A percentile compares a stretch with the other conserved stretches of the same genome.
Evolutionary conservation across 1,140 invertebrate genomes (phyloP).

Genomic region (Phocides pigmalion): DNA sequence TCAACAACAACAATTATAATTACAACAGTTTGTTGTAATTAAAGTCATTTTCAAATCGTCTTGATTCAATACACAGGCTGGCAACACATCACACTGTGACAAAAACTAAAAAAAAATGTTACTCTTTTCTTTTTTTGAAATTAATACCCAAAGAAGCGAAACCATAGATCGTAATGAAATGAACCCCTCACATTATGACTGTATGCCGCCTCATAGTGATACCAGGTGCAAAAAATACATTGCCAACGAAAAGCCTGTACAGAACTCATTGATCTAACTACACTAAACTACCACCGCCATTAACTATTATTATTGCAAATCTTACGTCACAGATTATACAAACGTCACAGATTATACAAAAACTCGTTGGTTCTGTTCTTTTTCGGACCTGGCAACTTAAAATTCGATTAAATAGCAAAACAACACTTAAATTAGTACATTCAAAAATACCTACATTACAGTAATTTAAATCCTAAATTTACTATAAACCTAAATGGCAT

Average conservation of each 20-base stretch:
- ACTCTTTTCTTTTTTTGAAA: not conserved
- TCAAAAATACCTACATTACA: not conserved
- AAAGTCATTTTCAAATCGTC: conserved; percentile 16
- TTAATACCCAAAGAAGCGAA: not conserved
- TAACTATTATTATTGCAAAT: conserved; percentile 39
- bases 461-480: no score
- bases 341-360: conserved; percentile 35
- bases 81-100: conserved; percentile 24
- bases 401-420: conserved; percentile 39
- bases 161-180: conserved; percentile 3
- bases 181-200: conserved; percentile 7
- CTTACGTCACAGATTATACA: conserved; percentile 22
- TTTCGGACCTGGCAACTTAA: conserved; percentile 77
- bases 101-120: conserved; percentile 5
- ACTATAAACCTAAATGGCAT: no score
- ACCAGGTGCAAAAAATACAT: conserved; percentile 81
- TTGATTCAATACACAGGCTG: conserved; percentile 22
- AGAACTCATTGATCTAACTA: conserved; percentile 55
- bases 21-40: no score
- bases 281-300: conserved; percentile 57
- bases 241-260: conserved; percentile 70
- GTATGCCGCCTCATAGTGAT: conserved; percentile 33
- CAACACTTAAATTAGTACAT: conserved; percentile 30
- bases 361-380: conserved; percentile 74
- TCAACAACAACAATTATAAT: no score